Base-by-base conservation (phyloP, 2,113 vertebrate genomes). In the Periophthalmus modestus region DNA sequence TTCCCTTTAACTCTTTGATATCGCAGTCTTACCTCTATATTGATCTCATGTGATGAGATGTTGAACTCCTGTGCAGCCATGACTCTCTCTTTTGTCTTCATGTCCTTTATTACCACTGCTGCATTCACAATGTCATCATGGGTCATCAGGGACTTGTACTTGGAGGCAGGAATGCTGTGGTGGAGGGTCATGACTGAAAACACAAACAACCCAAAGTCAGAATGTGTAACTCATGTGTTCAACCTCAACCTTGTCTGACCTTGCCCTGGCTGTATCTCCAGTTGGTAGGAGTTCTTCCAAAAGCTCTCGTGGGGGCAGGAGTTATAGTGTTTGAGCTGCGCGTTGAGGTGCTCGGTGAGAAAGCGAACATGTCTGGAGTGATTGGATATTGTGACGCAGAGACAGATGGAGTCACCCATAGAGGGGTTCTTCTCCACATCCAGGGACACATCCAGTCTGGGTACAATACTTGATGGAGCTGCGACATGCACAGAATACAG, bases 241-340 rank as follows among this genome's bases (percentile, higher is more conserved):
- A 39, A 65, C n/a, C n/a, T 18, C 9, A 21, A 21, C 19, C 21
- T 3, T 13, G 47, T 36, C 66, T 85, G 63, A 90, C 91, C 85
- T 84, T 83, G 55, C 9, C 33, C 5, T 0, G 89, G 78, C 48
- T 57, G 57, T 7, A 92, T 62, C 28, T 71, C 18, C 19, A 89
- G 24, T 36, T 78, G 18, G 21, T 57, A 47, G 11, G 78, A 65
- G 1, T 5, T 5, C 19, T 52, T 67, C 89, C 89, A 92, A 73
- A 92, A 89, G 48, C 66, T 75, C 68, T 74, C 10, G 66, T 62
- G 36, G 0, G 81, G 74, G 54, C 28, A 39, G 4, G 71, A 19
- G 83, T 88, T 59, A 65, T 83, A 90, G 18, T 84, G 68, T 68
- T 91, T 90, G 19, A 82, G n/a, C 83, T 92, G 90, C 70, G 85